Evolutionary conservation across 1,140 invertebrate genomes (phyloP).

Genomic region (Drosophila azteca): DNA sequence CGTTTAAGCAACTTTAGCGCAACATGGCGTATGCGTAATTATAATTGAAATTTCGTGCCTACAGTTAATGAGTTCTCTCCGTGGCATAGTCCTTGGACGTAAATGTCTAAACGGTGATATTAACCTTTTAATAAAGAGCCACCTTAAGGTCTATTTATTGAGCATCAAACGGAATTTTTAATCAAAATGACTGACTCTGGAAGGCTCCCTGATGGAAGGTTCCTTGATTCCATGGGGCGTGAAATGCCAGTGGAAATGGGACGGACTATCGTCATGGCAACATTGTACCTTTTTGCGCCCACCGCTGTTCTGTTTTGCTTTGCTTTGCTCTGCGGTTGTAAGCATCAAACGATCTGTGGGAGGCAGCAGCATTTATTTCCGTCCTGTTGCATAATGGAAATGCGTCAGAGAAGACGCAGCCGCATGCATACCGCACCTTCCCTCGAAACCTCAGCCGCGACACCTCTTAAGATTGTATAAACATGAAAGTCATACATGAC

Average conservation of each 20-base stretch:
- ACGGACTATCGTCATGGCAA: conserved; percentile 3
- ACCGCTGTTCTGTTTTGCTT: too few species aligned
- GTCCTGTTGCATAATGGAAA: conserved; percentile 20
- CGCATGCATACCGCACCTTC: not conserved
- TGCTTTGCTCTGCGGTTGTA: too few species aligned
- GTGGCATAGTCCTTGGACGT: conserved; percentile 11
- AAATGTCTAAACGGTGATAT: conserved; percentile 33
- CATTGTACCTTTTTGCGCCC: not conserved
- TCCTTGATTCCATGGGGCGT: not conserved
- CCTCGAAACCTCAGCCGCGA: too few species aligned
- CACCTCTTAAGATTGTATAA: conserved; percentile 12
- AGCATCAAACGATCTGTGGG: not conserved
- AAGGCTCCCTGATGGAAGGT: not conserved
- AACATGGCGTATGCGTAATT: conserved; percentile 73
- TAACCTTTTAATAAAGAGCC: conserved; percentile 60
- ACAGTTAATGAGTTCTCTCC: conserved; percentile 60
- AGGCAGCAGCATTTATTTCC: not conserved
- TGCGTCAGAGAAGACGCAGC: conserved; percentile 13
- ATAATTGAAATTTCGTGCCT: conserved; percentile 70
- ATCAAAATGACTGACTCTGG: conserved; percentile 40
- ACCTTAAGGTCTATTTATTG: conserved; percentile 50
- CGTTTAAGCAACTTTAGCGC: conserved; percentile 53
- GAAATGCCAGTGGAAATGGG: conserved; percentile 14
- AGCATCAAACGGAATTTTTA: conserved; percentile 45
- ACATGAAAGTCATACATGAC: conserved; percentile 24